A percentile compares a stretch with the other conserved stretches of the same genome.
Evolutionary conservation across 2,888 invertebrate species (phyloP).

Genomic region (Athrips mouffetella): DNA sequence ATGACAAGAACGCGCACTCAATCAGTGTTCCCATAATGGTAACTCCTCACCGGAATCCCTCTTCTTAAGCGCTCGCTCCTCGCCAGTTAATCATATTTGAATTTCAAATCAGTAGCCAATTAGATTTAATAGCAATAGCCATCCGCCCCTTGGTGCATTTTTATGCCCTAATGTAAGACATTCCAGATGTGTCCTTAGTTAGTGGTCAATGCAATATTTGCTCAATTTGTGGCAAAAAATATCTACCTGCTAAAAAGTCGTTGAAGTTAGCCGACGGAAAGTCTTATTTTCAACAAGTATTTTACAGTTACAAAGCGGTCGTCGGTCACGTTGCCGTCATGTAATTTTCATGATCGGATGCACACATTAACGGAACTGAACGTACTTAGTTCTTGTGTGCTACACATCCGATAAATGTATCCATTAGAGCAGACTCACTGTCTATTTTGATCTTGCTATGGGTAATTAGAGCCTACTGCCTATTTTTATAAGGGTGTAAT

Average conservation of each 20-base stretch:
- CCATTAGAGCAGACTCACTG: too few relatives aligned
- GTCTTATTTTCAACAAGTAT: slow-evolving; percentile 5
- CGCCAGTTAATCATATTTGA: slow-evolving; percentile 24
- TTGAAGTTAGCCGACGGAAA: too few relatives aligned
- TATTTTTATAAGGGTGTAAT: too few relatives aligned
- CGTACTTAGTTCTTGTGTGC: slow-evolving; percentile 29
- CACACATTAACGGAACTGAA: slow-evolving; percentile 34
- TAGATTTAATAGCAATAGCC: slow-evolving; percentile 20
- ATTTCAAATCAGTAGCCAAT: slow-evolving; percentile 26
- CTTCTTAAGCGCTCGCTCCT: slow-evolving; percentile 17
- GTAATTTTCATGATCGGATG: slow-evolving; percentile 34
- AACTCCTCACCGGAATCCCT: slow-evolving; percentile 29
- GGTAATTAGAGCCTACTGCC: too few relatives aligned
- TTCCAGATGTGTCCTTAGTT: too few relatives aligned
- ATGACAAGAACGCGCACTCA: slow-evolving; percentile 27
- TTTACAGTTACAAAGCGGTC: slow-evolving; percentile 16
- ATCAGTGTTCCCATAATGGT: slow-evolving; percentile 38
- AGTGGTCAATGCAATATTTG: too few relatives aligned
- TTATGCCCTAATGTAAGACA: slow-evolving; percentile 1
- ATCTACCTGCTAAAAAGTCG: too few relatives aligned
- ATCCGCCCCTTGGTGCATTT: slow-evolving; percentile 14
- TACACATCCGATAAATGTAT: slow-evolving; percentile 6
- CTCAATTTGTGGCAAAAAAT: too few relatives aligned
- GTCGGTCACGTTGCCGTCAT: slow-evolving; percentile 22
- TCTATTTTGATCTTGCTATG: too few relatives aligned